These are phyloP conservation scores for Laticauda colubrina DNA, from an alignment of 2,113 vertebrate species.

Conservation along the genomic window DNA sequence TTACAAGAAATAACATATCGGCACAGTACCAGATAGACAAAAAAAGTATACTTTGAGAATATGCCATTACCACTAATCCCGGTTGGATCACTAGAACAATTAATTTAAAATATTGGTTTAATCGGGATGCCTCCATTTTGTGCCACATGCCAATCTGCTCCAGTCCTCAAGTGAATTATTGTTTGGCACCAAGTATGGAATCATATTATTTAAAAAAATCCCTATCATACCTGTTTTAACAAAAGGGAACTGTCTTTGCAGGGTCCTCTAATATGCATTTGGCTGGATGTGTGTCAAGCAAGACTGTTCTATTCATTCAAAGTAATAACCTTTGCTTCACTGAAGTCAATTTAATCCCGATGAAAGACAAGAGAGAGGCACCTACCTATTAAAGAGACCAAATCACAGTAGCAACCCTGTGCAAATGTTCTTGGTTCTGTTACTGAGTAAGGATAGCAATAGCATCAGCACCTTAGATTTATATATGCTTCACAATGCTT, in stretches of 20 bases:
- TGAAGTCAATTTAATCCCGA: slow-evolving; percentile 12
- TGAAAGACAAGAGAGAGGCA: slow-evolving; percentile 2
- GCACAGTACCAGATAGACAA: neutral
- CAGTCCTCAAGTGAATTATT: neutral
- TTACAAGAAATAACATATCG: neutral
- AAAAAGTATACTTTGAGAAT: neutral
- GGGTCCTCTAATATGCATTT: neutral
- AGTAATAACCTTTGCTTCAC: neutral
- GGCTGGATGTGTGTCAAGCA: neutral
- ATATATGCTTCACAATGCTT: no score
- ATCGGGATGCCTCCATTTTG: neutral
- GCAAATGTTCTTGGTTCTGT: neutral
- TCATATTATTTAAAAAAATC: neutral
- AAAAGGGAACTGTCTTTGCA: neutral
- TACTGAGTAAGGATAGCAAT: neutral
- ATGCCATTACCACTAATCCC: neutral
- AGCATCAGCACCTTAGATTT: no score
- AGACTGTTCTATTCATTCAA: slow-evolving; percentile 6
- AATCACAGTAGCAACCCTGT: neutral
- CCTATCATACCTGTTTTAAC: neutral
- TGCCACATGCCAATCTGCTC: neutral
- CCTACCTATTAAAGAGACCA: neutral
- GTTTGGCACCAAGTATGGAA: neutral
- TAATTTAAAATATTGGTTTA: neutral
- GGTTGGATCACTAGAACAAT: neutral